A percentile compares a stretch with the other conserved stretches of the same genome.
These are phyloP conservation scores for Tetrapedia diversipes DNA, from an alignment of 2,888 invertebrate genomes.

Conservation along the genomic window DNA sequence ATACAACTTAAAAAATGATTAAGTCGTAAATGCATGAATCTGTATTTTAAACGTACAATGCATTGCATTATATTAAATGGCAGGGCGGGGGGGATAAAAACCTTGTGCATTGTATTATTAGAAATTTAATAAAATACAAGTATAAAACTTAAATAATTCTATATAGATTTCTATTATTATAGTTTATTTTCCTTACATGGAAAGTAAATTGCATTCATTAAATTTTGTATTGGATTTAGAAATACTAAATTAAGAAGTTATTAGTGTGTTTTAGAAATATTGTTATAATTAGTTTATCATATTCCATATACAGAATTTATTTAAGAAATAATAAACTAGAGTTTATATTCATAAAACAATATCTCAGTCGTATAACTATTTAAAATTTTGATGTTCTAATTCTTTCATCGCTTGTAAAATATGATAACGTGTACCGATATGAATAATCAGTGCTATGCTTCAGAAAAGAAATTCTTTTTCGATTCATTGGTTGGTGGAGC, in stretches of 20 bases:
- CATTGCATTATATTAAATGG: conserved; percentile 50
- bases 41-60: conserved; percentile 45
- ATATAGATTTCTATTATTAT: conserved; percentile 26
- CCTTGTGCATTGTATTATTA: conserved; percentile 60
- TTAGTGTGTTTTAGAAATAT: not conserved
- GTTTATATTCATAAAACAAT: conserved; percentile 9
- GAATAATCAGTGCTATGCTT: conserved; percentile 30
- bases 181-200: conserved; percentile 23
- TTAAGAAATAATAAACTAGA: conserved; percentile 3
- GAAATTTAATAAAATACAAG: conserved; percentile 60
- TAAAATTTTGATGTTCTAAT: conserved; percentile 1
- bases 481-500: conserved; percentile 42
- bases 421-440: conserved; percentile 21
- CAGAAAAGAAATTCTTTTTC: conserved; percentile 1
- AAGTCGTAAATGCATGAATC: conserved; percentile 33
- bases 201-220: conserved; percentile 25
- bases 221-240: conserved; percentile 20
- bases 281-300: not conserved
- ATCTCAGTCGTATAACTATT: conserved; percentile 24
- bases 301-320: conserved; percentile 2
- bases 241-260: not conserved
- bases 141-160: conserved; percentile 33
- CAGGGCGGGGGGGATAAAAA: conserved; percentile 17
- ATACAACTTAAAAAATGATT: no score
- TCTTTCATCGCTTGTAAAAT: conserved; percentile 10